Conservation (phyloP, 2,113 vertebrate species). For the Isurus oxyrinchus region DNA sequence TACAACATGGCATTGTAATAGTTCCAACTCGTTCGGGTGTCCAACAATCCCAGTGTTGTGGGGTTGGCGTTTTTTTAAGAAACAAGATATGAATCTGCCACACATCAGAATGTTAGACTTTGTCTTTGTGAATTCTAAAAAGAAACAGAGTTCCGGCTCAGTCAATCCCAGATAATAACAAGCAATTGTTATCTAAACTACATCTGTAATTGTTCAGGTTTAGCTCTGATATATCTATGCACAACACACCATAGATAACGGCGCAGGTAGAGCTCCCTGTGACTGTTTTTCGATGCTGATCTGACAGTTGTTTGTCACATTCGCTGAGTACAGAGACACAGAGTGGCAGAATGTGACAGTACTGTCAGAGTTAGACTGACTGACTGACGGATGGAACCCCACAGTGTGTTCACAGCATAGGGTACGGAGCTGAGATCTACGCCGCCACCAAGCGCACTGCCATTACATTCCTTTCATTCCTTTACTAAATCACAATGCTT, state of each 20-base stretch:
- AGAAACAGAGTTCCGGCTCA: background rate
- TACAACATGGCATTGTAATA: background rate
- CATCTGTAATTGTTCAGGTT: conserved; percentile 30
- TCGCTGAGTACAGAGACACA: background rate
- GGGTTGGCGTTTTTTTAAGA: background rate
- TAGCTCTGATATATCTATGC: background rate
- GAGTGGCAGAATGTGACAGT: conserved; percentile 35
- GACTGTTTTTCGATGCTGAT: conserved; percentile 16
- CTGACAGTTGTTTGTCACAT: conserved; percentile 38
- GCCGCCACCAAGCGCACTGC: background rate
- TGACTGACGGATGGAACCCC: conserved; percentile 28
- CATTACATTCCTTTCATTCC: background rate
- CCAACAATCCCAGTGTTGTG: background rate
- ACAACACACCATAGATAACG: conserved; percentile 18
- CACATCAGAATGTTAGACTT: background rate
- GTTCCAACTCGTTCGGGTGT: background rate
- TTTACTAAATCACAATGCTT: background rate
- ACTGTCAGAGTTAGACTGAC: conserved; percentile 22
- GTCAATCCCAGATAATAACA: background rate
- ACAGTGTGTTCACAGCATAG: background rate
- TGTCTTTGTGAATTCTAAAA: background rate
- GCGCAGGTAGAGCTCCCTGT: conserved; percentile 2
- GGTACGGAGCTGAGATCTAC: background rate
- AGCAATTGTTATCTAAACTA: background rate
- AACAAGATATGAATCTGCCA: background rate